Evolutionary conservation across 2,797 vertebrate genomes (phyloP).

Genomic region (Neomorphus geoffroyi): DNA sequence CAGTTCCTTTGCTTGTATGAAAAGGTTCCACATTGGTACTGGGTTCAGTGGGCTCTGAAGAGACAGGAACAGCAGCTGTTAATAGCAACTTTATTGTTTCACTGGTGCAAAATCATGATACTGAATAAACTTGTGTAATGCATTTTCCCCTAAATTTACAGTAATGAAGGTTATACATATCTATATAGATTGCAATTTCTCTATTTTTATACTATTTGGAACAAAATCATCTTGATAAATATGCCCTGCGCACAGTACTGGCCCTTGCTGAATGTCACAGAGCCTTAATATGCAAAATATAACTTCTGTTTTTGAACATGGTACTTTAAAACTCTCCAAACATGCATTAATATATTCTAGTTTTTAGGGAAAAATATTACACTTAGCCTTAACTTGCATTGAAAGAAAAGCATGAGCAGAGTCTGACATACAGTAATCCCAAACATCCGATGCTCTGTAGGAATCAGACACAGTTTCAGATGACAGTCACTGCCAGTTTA

Average conservation of each 20-base stretch:
- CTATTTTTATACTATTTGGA: conserved; percentile 78
- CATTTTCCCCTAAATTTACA: conserved; percentile 89
- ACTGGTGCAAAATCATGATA: conserved; percentile 79
- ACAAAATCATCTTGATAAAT: conserved; percentile 81
- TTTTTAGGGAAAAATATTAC: conserved; percentile 72
- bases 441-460: conserved; percentile 61
- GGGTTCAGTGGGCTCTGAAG: conserved; percentile 17
- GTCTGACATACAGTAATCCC: conserved; percentile 67
- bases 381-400: conserved; percentile 69
- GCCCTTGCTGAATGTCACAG: conserved; percentile 73
- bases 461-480: conserved; percentile 61
- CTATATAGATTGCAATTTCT: conserved; percentile 80
- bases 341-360: conserved; percentile 81
- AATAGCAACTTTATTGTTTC: conserved; percentile 84
- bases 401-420: conserved; percentile 70
- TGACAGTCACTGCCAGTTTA: conserved; percentile 68
- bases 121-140: conserved; percentile 75
- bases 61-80: conserved; percentile 66
- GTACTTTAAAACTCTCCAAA: conserved; percentile 75
- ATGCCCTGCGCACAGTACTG: conserved; percentile 72
- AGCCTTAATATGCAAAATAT: conserved; percentile 81
- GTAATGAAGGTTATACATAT: conserved; percentile 87
- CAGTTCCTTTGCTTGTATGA: background rate
- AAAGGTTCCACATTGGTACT: background rate
- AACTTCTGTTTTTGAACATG: conserved; percentile 75